Conservation (phyloP, 2,797 vertebrate genomes). For the Sciurus carolinensis region DNA sequence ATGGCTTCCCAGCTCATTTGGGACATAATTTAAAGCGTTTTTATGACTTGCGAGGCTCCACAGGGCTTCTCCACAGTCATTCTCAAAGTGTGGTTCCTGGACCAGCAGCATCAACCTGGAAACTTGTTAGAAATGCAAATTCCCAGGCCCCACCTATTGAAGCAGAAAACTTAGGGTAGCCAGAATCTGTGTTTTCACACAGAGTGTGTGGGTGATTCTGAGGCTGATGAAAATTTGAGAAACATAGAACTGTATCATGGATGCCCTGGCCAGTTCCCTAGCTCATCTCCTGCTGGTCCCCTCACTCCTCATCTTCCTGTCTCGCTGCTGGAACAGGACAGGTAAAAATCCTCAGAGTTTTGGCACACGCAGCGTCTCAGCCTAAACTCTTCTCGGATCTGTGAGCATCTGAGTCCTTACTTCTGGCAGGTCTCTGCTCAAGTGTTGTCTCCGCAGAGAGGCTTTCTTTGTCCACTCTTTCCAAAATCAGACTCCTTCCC, state of each 20-base stretch:
- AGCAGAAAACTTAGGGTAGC: background rate
- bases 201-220: rapidly evolving
- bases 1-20: background rate
- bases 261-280: rapidly evolving
- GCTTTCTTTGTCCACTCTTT: background rate
- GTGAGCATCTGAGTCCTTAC: too few relatives aligned
- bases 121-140: background rate
- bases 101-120: background rate
- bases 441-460: too few relatives aligned
- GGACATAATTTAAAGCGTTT: background rate
- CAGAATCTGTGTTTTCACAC: background rate
- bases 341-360: too few relatives aligned
- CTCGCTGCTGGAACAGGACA: rapidly evolving
- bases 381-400: too few relatives aligned
- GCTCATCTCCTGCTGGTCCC: background rate
- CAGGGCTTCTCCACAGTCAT: background rate
- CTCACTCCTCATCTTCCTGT: too few relatives aligned
- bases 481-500: background rate
- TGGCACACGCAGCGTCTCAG: background rate
- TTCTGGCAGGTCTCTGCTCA: background rate
- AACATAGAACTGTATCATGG: rapidly evolving
- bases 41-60: background rate
- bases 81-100: background rate
- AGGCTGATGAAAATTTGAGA: background rate
- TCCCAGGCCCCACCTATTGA: background rate